These are phyloP conservation scores for Operophtera brumata DNA, from an alignment of 2,888 invertebrate genomes.

Conservation along the genomic window DNA sequence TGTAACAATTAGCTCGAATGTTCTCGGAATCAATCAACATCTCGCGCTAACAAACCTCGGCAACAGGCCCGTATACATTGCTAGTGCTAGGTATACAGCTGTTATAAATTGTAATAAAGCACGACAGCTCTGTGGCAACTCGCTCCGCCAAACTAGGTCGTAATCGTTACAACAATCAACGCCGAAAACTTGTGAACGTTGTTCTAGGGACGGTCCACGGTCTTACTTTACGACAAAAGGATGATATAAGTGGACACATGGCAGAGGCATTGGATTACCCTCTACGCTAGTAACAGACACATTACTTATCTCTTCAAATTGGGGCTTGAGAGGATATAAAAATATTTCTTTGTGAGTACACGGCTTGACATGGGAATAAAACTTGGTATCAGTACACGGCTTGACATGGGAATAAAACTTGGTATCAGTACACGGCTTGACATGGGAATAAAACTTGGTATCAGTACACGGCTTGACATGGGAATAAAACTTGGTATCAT, in stretches of 20 bases:
- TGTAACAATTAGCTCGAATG: slow-evolving; percentile 51
- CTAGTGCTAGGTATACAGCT: slow-evolving; percentile 21
- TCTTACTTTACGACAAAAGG: slow-evolving; percentile 41
- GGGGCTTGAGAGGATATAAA: slow-evolving; percentile 67
- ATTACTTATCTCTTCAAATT: slow-evolving; percentile 65
- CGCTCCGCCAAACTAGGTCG: slow-evolving; percentile 60
- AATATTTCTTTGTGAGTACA: slow-evolving; percentile 52
- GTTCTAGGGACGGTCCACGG: slow-evolving; percentile 37
- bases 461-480: slow-evolving; percentile 18
- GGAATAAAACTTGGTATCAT: slow-evolving; percentile 43
- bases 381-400: slow-evolving; percentile 27
- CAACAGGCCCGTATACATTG: slow-evolving; percentile 21
- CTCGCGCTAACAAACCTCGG: slow-evolving; percentile 35
- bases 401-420: slow-evolving; percentile 34
- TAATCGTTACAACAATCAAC: slow-evolving; percentile 69
- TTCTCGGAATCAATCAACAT: slow-evolving; percentile 42
- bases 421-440: slow-evolving; percentile 16
- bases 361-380: slow-evolving; percentile 26
- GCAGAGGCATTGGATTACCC: slow-evolving; percentile 63
- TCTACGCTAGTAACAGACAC: slow-evolving; percentile 55
- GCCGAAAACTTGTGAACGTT: slow-evolving; percentile 52
- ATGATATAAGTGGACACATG: slow-evolving; percentile 59
- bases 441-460: slow-evolving; percentile 35
- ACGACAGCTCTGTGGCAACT: slow-evolving; percentile 49
- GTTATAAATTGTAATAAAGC: slow-evolving; percentile 54